Conservation (phyloP, 1,140 invertebrate species). For the Leptopilina clavipes region DNA sequence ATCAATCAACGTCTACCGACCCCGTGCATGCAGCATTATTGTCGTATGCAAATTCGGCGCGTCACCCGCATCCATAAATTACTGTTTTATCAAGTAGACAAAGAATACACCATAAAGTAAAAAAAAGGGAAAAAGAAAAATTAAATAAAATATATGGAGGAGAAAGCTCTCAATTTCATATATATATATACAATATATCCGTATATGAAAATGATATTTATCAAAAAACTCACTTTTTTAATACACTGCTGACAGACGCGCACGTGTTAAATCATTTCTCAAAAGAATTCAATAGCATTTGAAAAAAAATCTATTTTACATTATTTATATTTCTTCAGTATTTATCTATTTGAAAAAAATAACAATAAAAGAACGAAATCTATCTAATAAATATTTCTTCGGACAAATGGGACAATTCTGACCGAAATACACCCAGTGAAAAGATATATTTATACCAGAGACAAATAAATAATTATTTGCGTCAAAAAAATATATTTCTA, state of each 20-base stretch:
- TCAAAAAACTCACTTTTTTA: background rate
- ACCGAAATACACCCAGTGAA: no score
- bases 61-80: constrained; percentile 18
- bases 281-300: no score
- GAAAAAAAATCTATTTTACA: background rate
- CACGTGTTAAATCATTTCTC: background rate
- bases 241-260: background rate
- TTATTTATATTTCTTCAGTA: background rate
- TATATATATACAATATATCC: background rate
- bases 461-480: no score
- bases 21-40: constrained; percentile 28
- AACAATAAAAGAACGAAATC: no score
- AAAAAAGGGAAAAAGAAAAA: background rate
- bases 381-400: no score
- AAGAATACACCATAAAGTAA: background rate
- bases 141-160: background rate
- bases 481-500: no score
- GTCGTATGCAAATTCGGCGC: constrained; percentile 24
- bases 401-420: no score
- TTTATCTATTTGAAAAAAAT: no score
- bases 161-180: background rate
- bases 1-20: constrained; percentile 32
- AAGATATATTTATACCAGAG: no score
- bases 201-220: constrained; percentile 1
- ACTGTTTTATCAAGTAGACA: constrained; percentile 22